Base-by-base conservation (phyloP, 2,888 invertebrate species). In the Bombylius major region DNA sequence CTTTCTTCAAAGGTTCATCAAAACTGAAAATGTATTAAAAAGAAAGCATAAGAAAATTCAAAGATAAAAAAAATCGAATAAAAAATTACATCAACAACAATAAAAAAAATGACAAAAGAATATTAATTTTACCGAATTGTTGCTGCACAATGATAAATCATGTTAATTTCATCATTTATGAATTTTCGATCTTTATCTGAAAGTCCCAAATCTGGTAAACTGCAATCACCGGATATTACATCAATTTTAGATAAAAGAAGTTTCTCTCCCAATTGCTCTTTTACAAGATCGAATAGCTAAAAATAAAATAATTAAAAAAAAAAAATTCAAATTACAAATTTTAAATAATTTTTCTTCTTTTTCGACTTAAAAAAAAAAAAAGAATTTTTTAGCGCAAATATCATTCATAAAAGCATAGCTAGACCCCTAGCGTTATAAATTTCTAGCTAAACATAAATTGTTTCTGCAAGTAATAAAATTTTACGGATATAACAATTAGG, bases 1-100 rank as follows among this genome's bases (percentile, higher is more conserved):
- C 94, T 62, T 83, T 84, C 68, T 89, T 89, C 53, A 99, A 77
- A 23, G 86, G 82, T 70, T 97, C 97, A 71, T 98, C 96, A 69
- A 98, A 94, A 64, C 84, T 81, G 50, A 7, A 12, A 45, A 33
- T 52, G n/a, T 23, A 23, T 5, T 14, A 47, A 52, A 39, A 32
- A 9, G 8, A 44, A 31, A 47, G 5, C 23, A 23, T 23, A 23
- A 23, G 3, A 23, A 23, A 23, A 23, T 23, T 23, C 23, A 23
- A 23, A 23, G 23, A 23, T 3, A 23, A 32, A 31, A 46, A n/a
- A 39, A 44, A 47, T 32, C 1, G 9, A 23, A 31, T 14, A 45
- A 3, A 46, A 39, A 52, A 4, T 32, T 32, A 46, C 5, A 44
- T n/a, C n/a, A n/a, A n/a, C n/a, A n/a, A n/a, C n/a, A n/a, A n/a